Evolutionary conservation across 2,797 vertebrate species (phyloP).

Genomic region (Liparis tanakae): DNA sequence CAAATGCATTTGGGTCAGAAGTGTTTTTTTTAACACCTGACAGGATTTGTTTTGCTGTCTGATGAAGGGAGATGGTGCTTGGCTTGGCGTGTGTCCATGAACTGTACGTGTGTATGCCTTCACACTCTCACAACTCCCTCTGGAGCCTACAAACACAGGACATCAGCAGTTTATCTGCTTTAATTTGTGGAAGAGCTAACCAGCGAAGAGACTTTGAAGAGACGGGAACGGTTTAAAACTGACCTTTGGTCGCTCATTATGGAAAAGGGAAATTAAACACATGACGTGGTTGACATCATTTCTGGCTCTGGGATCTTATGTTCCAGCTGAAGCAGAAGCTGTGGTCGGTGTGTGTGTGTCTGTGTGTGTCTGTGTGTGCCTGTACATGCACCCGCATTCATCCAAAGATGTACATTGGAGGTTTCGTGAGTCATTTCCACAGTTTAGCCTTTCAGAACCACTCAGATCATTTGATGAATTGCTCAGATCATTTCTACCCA

Average conservation of each 20-base stretch:
- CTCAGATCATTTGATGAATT: constrained; percentile 33
- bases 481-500: constrained; percentile 13
- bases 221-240: constrained; percentile 46
- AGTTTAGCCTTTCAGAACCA: constrained; percentile 37
- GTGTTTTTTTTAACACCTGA: neutral
- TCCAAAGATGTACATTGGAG: constrained; percentile 40
- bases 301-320: constrained; percentile 44
- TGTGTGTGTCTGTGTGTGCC: neutral
- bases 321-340: constrained; percentile 23
- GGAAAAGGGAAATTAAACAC: constrained; percentile 70
- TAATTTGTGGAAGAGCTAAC: neutral
- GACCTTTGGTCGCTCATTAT: constrained; percentile 24
- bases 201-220: constrained; percentile 28
- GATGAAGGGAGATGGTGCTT: constrained; percentile 2
- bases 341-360: constrained; percentile 14
- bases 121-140: constrained; percentile 8
- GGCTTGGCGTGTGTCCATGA: constrained; percentile 9
- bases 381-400: neutral
- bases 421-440: constrained; percentile 61
- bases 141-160: constrained; percentile 8
- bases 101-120: neutral
- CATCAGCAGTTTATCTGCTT: neutral
- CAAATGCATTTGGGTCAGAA: neutral
- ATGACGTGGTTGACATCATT: constrained; percentile 66
- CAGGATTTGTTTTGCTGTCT: neutral